Percentiles rank a stretch among this genome's conserved stretches.
Evolutionary conservation across 2,113 vertebrate genomes (phyloP).

Genomic region (Agapornis roseicollis): DNA sequence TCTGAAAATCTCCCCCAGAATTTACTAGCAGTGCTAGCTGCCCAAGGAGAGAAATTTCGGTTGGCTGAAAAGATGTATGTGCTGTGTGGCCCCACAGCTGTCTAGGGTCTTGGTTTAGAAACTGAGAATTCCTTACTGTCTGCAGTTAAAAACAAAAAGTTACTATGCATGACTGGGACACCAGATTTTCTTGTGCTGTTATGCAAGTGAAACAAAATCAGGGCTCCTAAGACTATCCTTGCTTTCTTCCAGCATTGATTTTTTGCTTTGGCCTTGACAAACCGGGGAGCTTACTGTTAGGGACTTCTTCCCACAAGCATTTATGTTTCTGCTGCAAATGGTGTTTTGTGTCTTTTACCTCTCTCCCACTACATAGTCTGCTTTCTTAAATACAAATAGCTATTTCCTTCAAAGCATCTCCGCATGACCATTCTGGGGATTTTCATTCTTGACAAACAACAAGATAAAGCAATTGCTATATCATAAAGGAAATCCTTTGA

Average conservation of each 20-base stretch:
- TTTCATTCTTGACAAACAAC: neutral
- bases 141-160: neutral
- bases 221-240: neutral
- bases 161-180: neutral
- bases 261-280: neutral
- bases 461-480: neutral
- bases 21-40: neutral
- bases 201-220: neutral
- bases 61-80: neutral
- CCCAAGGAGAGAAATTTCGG: neutral
- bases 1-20: neutral
- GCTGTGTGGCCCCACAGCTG: neutral
- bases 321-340: neutral
- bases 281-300: neutral
- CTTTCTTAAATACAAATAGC: neutral
- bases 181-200: neutral
- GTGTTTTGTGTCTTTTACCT: neutral
- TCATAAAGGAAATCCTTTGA: constrained; percentile 2
- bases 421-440: neutral
- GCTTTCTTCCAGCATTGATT: neutral
- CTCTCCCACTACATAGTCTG: neutral
- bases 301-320: neutral
- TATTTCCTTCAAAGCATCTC: neutral
- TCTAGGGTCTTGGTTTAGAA: neutral
- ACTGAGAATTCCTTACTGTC: neutral